Evolutionary conservation across 2,888 invertebrate genomes (phyloP).

Genomic region (Steromphala cineraria): DNA sequence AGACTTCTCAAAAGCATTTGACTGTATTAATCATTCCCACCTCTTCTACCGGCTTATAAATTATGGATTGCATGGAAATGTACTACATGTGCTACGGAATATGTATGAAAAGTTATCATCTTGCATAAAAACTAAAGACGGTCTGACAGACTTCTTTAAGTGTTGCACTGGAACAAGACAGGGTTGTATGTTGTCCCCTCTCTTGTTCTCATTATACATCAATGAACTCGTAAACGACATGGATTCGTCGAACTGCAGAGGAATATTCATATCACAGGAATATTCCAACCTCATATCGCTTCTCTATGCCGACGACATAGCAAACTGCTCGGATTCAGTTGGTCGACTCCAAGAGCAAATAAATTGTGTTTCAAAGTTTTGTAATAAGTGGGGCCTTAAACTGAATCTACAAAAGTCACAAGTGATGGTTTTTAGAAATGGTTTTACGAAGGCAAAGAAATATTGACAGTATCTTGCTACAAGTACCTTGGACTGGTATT

Average conservation of each 20-base stretch:
- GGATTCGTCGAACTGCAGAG: not conserved
- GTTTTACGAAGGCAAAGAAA: not conserved
- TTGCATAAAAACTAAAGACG: not conserved
- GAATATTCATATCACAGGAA: not conserved
- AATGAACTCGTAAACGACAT: not conserved
- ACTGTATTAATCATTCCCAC: not conserved
- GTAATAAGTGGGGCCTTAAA: not conserved
- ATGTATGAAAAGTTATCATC: not conserved
- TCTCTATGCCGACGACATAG: slow-evolving; percentile 23
- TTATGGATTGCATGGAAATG: not conserved
- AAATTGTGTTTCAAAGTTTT: slow-evolving; percentile 14
- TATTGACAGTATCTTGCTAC: not conserved
- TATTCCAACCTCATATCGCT: slow-evolving; percentile 4
- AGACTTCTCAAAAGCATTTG: not conserved
- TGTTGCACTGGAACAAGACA: not conserved
- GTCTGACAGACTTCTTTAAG: not conserved
- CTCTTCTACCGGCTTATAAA: not conserved
- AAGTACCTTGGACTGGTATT: slow-evolving; percentile 11
- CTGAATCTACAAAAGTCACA: not conserved
- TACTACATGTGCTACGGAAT: not conserved
- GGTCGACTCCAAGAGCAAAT: slow-evolving; percentile 20
- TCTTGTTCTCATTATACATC: not conserved
- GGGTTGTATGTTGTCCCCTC: slow-evolving; percentile 1
- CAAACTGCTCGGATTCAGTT: slow-evolving; percentile 12
- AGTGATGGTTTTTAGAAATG: not conserved